Conservation (phyloP, 2,797 vertebrate genomes). For the Lateolabrax maculatus region DNA sequence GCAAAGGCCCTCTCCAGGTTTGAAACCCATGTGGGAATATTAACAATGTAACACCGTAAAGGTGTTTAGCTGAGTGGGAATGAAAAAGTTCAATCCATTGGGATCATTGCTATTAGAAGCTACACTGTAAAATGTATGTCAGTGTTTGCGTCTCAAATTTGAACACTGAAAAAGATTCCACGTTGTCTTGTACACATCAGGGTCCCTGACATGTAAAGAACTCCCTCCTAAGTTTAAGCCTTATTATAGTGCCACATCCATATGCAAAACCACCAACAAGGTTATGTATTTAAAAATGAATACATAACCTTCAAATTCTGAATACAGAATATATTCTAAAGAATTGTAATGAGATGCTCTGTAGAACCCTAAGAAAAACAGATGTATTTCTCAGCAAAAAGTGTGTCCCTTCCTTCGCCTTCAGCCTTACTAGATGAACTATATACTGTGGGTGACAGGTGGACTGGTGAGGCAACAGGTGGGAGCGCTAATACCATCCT, state of each 20-base stretch:
- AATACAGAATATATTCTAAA: not conserved
- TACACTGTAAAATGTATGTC: constrained; percentile 1
- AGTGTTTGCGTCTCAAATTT: not conserved
- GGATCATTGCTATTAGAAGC: not conserved
- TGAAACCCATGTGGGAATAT: constrained; percentile 7
- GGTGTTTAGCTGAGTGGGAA: constrained; percentile 18
- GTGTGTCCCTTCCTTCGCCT: constrained; percentile 10
- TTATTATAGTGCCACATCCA: not conserved
- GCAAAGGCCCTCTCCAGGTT: not conserved
- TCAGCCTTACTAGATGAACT: constrained; percentile 26
- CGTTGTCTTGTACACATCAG: constrained; percentile 1
- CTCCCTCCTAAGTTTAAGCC: not conserved
- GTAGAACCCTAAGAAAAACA: not conserved
- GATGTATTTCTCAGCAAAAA: not conserved
- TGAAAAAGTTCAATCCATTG: constrained; percentile 1
- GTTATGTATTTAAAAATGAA: constrained; percentile 10
- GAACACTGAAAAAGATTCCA: not conserved
- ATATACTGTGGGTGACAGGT: constrained; percentile 47
- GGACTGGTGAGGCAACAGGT: constrained; percentile 47
- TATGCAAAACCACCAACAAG: not conserved
- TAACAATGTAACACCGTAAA: not conserved
- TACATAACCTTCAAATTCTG: not conserved
- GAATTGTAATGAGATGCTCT: not conserved
- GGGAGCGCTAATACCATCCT: constrained; percentile 57
- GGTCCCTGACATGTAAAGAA: not conserved